These are phyloP conservation scores for Steinernema scapterisci DNA, from an alignment of 2,888 invertebrate species.

Conservation along the genomic window DNA sequence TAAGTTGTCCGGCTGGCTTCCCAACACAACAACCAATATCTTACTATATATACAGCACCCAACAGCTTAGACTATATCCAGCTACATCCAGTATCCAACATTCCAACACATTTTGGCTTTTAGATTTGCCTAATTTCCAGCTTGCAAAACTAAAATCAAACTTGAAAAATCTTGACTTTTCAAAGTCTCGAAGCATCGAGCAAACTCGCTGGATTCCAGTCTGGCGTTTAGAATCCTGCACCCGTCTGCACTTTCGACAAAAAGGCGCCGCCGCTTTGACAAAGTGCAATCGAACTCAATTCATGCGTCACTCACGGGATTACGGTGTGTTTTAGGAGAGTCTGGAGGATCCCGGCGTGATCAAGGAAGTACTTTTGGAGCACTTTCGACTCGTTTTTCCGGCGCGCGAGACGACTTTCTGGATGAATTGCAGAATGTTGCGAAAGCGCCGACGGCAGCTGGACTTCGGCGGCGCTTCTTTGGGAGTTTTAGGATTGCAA, in stretches of 20 bases:
- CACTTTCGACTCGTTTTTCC: background rate
- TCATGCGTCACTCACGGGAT: background rate
- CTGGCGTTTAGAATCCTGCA: background rate
- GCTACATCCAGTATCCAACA: too few relatives aligned
- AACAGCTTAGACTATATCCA: too few relatives aligned
- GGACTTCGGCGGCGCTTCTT: background rate
- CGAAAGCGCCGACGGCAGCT: background rate
- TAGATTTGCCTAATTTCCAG: too few relatives aligned
- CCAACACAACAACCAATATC: too few relatives aligned
- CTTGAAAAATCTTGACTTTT: too few relatives aligned
- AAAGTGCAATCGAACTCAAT: conserved; percentile 15
- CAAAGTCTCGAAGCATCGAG: too few relatives aligned
- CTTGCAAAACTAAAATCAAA: too few relatives aligned
- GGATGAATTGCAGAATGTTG: background rate
- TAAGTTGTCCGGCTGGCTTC: too few relatives aligned
- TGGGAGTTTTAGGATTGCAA: background rate
- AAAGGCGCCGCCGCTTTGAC: background rate
- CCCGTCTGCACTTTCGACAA: conserved; percentile 12
- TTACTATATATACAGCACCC: too few relatives aligned
- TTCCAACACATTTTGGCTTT: too few relatives aligned
- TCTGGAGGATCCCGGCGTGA: background rate
- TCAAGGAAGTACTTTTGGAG: background rate
- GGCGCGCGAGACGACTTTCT: background rate
- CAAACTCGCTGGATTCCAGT: too few relatives aligned
- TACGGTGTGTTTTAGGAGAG: background rate